Conservation (phyloP, 2,888 invertebrate genomes). For the Chymomyza fuscimana region DNA sequence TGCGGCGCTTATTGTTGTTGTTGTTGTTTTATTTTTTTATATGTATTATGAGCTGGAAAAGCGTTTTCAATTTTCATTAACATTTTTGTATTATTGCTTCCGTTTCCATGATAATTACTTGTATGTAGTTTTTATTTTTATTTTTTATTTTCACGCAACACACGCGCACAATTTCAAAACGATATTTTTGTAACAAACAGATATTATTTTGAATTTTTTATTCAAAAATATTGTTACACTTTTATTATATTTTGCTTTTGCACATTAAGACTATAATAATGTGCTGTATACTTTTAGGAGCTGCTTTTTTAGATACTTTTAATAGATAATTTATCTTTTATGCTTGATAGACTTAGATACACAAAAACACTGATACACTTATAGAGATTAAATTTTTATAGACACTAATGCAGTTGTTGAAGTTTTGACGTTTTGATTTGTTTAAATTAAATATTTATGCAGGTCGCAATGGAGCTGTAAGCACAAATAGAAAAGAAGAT, state of each 20-base stretch:
- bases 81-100: constrained; percentile 1
- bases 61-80: constrained; percentile 9
- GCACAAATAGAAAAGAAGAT: constrained; percentile 13
- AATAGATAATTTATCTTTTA: background rate
- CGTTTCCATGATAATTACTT: constrained; percentile 9
- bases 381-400: constrained; percentile 23
- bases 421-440: constrained; percentile 2
- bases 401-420: constrained; percentile 36
- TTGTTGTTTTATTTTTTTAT: background rate
- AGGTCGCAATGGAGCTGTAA: constrained; percentile 38
- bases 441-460: constrained; percentile 19
- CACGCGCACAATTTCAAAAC: constrained; percentile 7
- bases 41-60: constrained; percentile 5
- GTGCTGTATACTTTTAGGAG: background rate
- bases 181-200: background rate
- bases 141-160: background rate
- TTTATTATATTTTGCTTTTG: background rate
- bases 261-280: too few species aligned
- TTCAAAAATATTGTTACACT: background rate
- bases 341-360: constrained; percentile 9
- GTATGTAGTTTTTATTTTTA: background rate
- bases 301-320: background rate
- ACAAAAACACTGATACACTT: constrained; percentile 12
- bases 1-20: constrained; percentile 2
- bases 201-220: background rate